These are phyloP conservation scores for Hylaeus anthracinus DNA, from an alignment of 1,140 invertebrate genomes.

Conservation along the genomic window DNA sequence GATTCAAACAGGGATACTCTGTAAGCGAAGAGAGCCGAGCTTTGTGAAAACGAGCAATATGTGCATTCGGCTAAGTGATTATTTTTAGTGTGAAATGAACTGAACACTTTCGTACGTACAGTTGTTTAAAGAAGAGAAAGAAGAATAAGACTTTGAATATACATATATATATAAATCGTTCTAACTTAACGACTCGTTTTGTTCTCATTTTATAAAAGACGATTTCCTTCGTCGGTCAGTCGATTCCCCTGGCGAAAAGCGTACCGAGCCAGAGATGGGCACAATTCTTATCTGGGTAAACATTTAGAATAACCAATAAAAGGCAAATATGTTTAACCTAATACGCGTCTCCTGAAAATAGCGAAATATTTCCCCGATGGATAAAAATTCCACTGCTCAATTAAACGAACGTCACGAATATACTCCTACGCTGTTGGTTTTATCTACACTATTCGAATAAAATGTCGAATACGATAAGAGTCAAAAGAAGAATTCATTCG, in stretches of 20 bases:
- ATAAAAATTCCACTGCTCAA: too few species aligned
- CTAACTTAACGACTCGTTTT: background rate
- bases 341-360: too few species aligned
- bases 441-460: too few species aligned
- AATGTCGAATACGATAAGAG: too few species aligned
- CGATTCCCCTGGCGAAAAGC: background rate
- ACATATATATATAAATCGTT: background rate
- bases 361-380: too few species aligned
- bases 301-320: too few species aligned
- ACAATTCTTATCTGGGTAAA: too few species aligned
- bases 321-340: too few species aligned
- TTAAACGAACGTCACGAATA: too few species aligned
- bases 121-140: background rate
- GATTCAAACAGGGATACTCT: background rate
- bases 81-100: background rate
- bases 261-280: background rate
- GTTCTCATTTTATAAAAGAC: background rate
- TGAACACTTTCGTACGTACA: background rate
- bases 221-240: background rate
- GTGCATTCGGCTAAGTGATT: background rate
- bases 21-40: background rate
- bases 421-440: too few species aligned
- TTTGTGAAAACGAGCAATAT: background rate
- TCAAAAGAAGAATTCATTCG: too few species aligned
- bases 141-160: background rate